These are phyloP conservation scores for Sphaerophoria rueppellii DNA, from an alignment of 2,888 invertebrate genomes.

Conservation along the genomic window DNA sequence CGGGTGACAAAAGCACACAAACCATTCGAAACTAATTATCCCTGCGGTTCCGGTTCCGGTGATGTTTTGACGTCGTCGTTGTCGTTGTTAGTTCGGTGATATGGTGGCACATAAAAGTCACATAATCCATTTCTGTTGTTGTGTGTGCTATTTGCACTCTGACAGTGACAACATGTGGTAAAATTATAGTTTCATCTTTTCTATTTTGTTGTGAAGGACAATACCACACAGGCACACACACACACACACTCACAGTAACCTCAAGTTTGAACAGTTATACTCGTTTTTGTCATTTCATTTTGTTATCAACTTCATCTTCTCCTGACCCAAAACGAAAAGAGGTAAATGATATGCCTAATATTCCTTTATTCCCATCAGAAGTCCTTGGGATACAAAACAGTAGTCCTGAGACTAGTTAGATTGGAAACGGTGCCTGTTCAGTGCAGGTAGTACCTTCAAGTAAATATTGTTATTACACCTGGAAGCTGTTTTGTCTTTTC, in stretches of 20 bases:
- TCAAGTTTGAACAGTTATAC: constrained; percentile 41
- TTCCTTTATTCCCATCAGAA: not conserved
- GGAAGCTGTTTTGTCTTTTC: constrained; percentile 38
- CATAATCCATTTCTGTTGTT: constrained; percentile 32
- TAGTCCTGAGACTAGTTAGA: constrained; percentile 1
- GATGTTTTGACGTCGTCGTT: no score
- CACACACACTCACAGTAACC: constrained; percentile 9
- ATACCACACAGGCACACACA: not conserved
- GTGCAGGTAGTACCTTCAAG: not conserved
- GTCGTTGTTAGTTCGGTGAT: no score
- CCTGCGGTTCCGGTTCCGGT: constrained; percentile 26
- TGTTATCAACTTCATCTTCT: constrained; percentile 20
- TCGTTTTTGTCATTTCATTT: constrained; percentile 48
- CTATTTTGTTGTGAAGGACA: constrained; percentile 29
- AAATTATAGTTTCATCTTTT: constrained; percentile 27
- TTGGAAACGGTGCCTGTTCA: constrained; percentile 30
- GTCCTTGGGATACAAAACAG: not conserved
- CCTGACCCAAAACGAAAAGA: not conserved
- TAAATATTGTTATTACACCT: constrained; percentile 66
- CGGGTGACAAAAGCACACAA: constrained; percentile 61
- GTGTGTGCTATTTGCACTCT: constrained; percentile 14
- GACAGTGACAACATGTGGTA: constrained; percentile 48
- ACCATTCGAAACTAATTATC: constrained; percentile 69
- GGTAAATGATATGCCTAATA: constrained; percentile 37
- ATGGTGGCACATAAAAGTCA: not conserved